phyloP scores from a whole-genome alignment of 2,113 vertebrate species.

The Cinclus cinclus region DNA sequence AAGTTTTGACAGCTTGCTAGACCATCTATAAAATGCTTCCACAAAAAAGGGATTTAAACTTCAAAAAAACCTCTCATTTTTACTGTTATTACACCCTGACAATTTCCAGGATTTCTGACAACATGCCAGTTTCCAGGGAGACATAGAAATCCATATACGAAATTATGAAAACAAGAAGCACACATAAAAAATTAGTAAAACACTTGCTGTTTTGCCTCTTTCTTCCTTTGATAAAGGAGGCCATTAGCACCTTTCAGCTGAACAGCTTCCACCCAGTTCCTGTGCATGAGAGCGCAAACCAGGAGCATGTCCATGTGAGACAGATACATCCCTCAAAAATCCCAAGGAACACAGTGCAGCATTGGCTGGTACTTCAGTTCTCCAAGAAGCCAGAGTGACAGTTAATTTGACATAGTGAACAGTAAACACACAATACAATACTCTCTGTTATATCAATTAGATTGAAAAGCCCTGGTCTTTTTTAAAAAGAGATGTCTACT shows the following conservation, averaged over 20 bases:
- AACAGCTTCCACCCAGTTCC: slow-evolving; percentile 18
- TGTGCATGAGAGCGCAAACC: neutral
- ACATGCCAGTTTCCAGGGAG: neutral
- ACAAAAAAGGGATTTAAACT: neutral
- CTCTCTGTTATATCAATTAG: neutral
- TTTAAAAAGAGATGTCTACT: neutral
- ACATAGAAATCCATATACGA: neutral
- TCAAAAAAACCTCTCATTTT: neutral
- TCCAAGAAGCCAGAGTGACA: neutral
- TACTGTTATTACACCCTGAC: neutral
- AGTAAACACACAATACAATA: neutral
- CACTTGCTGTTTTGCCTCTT: neutral
- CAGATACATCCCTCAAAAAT: neutral
- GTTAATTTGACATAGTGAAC: neutral
- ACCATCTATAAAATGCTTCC: neutral
- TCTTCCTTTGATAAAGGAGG: slow-evolving; percentile 46
- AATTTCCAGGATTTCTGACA: neutral
- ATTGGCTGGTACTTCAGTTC: neutral
- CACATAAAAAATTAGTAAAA: neutral
- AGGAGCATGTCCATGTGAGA: neutral
- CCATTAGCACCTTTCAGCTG: slow-evolving; percentile 20
- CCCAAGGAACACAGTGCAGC: neutral
- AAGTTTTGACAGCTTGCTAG: neutral
- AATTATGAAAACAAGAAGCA: neutral
- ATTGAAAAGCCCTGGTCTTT: neutral